Evolutionary conservation across 2,797 vertebrate species (phyloP).

Genomic region (Enteromius fasciolatus): DNA sequence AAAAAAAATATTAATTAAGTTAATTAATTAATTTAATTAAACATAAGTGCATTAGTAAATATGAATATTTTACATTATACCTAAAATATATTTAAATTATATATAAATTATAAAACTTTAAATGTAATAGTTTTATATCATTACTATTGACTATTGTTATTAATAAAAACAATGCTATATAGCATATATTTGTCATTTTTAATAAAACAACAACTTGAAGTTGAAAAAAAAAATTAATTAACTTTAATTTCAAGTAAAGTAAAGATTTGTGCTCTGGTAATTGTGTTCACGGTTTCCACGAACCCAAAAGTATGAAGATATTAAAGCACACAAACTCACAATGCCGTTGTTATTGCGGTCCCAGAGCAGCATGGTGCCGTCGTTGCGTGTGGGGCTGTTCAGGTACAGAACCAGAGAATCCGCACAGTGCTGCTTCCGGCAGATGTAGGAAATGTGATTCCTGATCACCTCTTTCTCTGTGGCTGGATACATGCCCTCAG

Average conservation of each 20-base stretch:
- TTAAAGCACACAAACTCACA: conserved; percentile 61
- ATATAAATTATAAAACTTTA: background rate
- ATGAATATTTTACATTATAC: background rate
- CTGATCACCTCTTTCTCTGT: conserved; percentile 81
- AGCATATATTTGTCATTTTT: background rate
- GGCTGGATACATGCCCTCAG: conserved; percentile 77
- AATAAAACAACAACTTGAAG: background rate
- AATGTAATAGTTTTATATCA: background rate
- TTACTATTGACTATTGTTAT: background rate
- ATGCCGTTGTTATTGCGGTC: conserved; percentile 83
- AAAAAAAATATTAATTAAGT: no score
- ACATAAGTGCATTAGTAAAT: background rate
- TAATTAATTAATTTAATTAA: no score
- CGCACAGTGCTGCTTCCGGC: conserved; percentile 81
- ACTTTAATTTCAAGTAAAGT: background rate
- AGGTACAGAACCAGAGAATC: conserved; percentile 82
- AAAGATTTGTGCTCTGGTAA: background rate
- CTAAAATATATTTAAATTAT: background rate
- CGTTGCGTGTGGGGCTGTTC: conserved; percentile 81
- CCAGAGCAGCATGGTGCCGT: conserved; percentile 84
- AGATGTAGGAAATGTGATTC: conserved; percentile 82
- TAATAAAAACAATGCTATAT: background rate
- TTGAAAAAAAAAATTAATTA: background rate
- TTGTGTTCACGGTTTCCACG: background rate
- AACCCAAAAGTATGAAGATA: background rate